Percentiles rank a stretch among this genome's conserved stretches.
These are phyloP conservation scores for Phthorimaea operculella DNA, from an alignment of 1,140 invertebrate genomes.

Conservation along the genomic window DNA sequence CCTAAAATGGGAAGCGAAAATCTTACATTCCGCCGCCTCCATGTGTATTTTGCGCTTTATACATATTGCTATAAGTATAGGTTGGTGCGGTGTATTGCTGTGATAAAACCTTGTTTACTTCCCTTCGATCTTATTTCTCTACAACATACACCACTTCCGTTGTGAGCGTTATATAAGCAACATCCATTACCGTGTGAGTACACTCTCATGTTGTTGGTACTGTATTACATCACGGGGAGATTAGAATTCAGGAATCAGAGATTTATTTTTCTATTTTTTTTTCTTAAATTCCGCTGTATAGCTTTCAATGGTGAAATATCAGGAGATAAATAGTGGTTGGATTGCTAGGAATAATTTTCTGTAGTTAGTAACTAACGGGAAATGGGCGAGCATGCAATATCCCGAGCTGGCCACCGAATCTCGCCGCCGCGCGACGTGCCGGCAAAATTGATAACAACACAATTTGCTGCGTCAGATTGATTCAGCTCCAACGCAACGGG, in stretches of 20 bases:
- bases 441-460: slow-evolving; percentile 4
- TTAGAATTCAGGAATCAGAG: neutral
- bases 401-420: slow-evolving; percentile 16
- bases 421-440: neutral
- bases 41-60: no score
- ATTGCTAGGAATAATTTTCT: neutral
- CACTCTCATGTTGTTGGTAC: neutral
- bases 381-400: slow-evolving; percentile 25
- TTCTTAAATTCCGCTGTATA: no score
- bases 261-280: no score
- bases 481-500: no score
- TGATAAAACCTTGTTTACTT: neutral
- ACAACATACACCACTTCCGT: neutral
- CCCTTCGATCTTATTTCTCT: neutral
- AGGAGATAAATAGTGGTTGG: neutral
- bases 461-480: slow-evolving; percentile 11
- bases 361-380: slow-evolving; percentile 9
- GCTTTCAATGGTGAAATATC: no score
- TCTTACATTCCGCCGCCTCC: no score
- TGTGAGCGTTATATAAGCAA: neutral
- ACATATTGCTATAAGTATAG: no score
- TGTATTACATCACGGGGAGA: neutral
- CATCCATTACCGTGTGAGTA: neutral
- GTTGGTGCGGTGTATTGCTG: no score
- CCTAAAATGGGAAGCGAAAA: no score